Evolutionary conservation across 35 echinoderm and acorn worm species (phyloP).

Genomic region (Ophioderma brevispina): DNA sequence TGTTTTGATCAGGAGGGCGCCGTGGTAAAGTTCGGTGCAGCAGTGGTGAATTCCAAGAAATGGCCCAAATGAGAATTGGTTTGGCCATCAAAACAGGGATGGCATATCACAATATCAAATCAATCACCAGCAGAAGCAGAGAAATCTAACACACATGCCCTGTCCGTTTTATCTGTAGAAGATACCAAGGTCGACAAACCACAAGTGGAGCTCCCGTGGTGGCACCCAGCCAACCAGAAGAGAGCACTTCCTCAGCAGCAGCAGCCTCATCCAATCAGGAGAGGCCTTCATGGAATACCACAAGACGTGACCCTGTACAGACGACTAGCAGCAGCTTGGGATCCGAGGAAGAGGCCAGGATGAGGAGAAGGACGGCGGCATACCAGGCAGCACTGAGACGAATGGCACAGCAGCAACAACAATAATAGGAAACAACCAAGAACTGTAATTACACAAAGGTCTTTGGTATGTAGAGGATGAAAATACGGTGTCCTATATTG

Average conservation of each 20-base stretch:
- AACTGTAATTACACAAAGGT: no score
- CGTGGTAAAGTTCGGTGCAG: no score
- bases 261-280: constrained; percentile 19
- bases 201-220: not conserved
- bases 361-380: constrained; percentile 13
- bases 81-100: no score
- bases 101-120: no score
- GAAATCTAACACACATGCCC: no score
- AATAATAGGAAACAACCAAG: no score
- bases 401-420: constrained; percentile 42
- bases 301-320: not conserved
- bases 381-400: constrained; percentile 45
- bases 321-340: not conserved
- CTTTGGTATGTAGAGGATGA: no score
- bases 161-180: constrained; percentile 8
- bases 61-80: no score
- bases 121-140: no score
- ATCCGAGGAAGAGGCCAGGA: constrained; percentile 12
- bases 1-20: no score
- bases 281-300: constrained; percentile 9
- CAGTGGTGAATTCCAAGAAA: no score
- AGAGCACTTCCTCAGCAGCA: not conserved
- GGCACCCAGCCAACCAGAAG: constrained; percentile 9
- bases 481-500: no score
- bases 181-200: constrained; percentile 49